A percentile compares a stretch with the other conserved stretches of the same genome.
These are phyloP conservation scores for Eudemis profundana DNA, from an alignment of 2,888 invertebrate genomes.

Conservation along the genomic window DNA sequence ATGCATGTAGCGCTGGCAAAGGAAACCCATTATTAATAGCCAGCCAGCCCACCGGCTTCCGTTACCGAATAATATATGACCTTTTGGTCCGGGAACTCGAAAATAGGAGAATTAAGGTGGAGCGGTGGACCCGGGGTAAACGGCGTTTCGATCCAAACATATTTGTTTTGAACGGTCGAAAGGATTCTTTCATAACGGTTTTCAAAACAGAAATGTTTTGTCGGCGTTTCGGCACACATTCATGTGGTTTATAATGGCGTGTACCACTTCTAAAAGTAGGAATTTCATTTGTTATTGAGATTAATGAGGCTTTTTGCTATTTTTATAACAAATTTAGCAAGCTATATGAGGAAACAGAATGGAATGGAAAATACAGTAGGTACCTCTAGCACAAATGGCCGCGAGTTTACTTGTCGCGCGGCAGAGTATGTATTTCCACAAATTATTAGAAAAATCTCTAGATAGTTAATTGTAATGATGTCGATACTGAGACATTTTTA, in stretches of 20 bases:
- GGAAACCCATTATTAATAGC: slow-evolving; percentile 78
- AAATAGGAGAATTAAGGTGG: slow-evolving; percentile 49
- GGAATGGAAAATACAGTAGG: no score
- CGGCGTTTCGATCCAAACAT: slow-evolving; percentile 40
- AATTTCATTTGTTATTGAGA: not conserved
- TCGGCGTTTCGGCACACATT: not conserved
- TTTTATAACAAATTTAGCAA: no score
- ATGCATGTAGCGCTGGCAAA: slow-evolving; percentile 72
- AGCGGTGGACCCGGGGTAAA: slow-evolving; percentile 24
- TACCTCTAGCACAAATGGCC: no score
- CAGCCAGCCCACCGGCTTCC: slow-evolving; percentile 65
- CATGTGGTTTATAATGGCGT: not conserved
- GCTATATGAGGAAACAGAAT: no score
- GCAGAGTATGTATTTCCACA: no score
- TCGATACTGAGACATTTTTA: no score
- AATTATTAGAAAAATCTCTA: no score
- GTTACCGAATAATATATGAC: slow-evolving; percentile 71
- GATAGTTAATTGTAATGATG: no score
- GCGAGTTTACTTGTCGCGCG: no score
- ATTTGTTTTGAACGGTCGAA: slow-evolving; percentile 39
- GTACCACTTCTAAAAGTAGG: not conserved
- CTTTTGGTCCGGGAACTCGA: slow-evolving; percentile 60
- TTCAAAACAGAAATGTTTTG: slow-evolving; percentile 31
- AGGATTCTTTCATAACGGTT: slow-evolving; percentile 32
- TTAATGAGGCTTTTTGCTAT: no score